Percentiles rank a stretch among this genome's conserved stretches.
phyloP scores from a whole-genome alignment of 1,140 invertebrate genomes.

The Triops longicaudatus region DNA sequence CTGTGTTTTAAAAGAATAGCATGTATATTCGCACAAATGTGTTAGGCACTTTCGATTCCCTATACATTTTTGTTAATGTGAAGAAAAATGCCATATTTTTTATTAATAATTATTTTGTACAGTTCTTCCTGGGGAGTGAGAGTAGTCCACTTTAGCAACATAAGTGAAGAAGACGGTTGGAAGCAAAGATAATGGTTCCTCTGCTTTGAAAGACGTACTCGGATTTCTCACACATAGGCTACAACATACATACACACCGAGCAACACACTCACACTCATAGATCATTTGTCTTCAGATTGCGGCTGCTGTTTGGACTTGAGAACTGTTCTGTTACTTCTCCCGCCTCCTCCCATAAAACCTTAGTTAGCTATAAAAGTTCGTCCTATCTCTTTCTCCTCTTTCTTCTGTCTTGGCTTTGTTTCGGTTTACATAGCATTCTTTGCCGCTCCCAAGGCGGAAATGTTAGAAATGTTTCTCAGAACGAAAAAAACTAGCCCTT shows the following conservation, averaged over 20 bases:
- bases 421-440: neutral
- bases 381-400: no score
- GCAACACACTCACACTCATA: neutral
- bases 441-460: no score
- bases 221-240: neutral
- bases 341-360: neutral
- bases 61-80: no score
- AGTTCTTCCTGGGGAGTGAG: no score
- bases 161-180: neutral
- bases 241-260: neutral
- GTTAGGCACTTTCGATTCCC: no score
- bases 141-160: no score
- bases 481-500: no score
- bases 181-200: neutral
- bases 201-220: constrained; percentile 2
- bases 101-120: no score
- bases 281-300: neutral
- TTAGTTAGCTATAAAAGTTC: neutral
- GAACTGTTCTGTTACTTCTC: neutral
- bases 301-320: neutral
- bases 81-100: no score
- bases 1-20: no score
- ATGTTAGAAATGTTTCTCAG: no score
- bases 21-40: no score
- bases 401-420: neutral